Evolutionary conservation across 2,797 vertebrate species (phyloP).

Genomic region (Gastrophryne carolinensis): DNA sequence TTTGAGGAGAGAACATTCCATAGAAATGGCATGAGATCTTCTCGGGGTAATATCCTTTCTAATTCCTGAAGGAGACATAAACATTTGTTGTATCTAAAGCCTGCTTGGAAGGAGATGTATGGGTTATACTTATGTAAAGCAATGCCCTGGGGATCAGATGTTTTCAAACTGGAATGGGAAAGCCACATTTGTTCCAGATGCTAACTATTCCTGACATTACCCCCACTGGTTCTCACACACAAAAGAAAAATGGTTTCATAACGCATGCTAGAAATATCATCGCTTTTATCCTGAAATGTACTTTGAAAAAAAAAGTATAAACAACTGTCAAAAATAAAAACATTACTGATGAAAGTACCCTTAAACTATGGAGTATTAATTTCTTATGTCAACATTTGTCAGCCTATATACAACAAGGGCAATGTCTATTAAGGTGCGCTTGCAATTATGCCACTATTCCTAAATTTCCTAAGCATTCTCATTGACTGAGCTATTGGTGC

Average conservation of each 20-base stretch:
- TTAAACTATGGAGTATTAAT: too few relatives aligned
- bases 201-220: not conserved
- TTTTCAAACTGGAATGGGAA: slow-evolving; percentile 22
- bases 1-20: slow-evolving; percentile 37
- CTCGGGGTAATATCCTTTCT: slow-evolving; percentile 17
- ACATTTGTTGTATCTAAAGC: slow-evolving; percentile 8
- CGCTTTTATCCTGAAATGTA: not conserved
- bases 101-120: not conserved
- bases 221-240: slow-evolving; percentile 1
- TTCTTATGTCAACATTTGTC: too few relatives aligned
- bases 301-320: slow-evolving; percentile 1
- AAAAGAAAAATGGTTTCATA: not conserved
- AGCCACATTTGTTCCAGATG: slow-evolving; percentile 28
- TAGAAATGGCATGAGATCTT: slow-evolving; percentile 35
- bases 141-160: not conserved
- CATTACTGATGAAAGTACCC: too few relatives aligned
- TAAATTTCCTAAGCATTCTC: too few relatives aligned
- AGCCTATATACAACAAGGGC: too few relatives aligned
- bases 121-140: slow-evolving; percentile 10
- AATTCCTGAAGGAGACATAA: slow-evolving; percentile 29
- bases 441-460: too few relatives aligned
- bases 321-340: too few relatives aligned
- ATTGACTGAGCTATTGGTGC: too few relatives aligned
- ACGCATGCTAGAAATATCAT: not conserved
- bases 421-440: too few relatives aligned